These are phyloP conservation scores for Hipposideros larvatus DNA, from an alignment of 2,797 vertebrate species.

Conservation along the genomic window DNA sequence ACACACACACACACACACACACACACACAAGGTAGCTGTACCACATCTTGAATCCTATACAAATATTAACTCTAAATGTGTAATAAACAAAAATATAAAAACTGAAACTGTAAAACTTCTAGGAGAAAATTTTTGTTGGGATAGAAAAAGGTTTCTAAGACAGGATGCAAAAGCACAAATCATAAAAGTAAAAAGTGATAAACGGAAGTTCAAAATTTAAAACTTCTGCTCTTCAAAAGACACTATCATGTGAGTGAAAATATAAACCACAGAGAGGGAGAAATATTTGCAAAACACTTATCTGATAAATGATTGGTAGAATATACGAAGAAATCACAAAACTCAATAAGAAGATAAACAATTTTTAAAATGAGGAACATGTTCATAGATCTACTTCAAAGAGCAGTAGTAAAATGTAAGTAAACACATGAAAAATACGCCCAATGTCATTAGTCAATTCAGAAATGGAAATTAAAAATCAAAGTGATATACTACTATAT, in stretches of 20 bases:
- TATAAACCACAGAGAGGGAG: not conserved
- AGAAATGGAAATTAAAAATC: constrained; percentile 25
- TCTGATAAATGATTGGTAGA: not conserved
- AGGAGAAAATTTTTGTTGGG: not conserved
- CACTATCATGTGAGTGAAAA: not conserved
- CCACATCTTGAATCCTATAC: not conserved
- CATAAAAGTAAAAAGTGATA: not conserved
- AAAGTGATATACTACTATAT: not conserved
- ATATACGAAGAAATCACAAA: not conserved
- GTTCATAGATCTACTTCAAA: not conserved
- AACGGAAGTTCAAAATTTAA: not conserved
- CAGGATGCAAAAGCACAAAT: not conserved
- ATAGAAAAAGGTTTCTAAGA: not conserved
- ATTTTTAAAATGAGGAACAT: not conserved
- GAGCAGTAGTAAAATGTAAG: not conserved
- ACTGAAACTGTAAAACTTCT: not conserved
- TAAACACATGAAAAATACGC: not conserved
- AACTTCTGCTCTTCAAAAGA: not conserved
- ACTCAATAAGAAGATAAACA: not conserved
- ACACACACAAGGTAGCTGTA: not conserved
- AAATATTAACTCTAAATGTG: not conserved
- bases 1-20: not conserved
- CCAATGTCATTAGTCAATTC: not conserved
- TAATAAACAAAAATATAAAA: not conserved
- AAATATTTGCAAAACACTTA: not conserved